A percentile compares a stretch with the other conserved stretches of the same genome.
Conservation (phyloP, 2,113 vertebrate genomes). For the Indicator indicator region DNA sequence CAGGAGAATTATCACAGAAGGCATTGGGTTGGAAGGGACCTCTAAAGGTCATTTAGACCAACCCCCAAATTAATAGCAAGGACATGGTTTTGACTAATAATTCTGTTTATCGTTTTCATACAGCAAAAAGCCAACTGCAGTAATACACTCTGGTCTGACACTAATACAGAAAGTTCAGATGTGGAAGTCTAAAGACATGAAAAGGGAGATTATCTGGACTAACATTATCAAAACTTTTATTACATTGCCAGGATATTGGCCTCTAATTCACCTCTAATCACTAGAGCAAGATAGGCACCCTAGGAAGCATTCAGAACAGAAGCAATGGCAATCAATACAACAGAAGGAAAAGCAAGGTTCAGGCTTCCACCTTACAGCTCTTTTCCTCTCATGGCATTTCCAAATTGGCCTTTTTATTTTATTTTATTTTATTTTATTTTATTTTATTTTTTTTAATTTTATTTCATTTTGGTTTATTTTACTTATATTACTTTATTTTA, state of each 20-base stretch:
- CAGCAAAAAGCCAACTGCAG: background rate
- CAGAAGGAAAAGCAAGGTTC: background rate
- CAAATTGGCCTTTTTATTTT: background rate
- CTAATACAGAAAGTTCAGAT: background rate
- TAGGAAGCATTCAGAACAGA: background rate
- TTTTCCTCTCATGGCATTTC: fast-evolving
- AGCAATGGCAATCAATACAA: background rate
- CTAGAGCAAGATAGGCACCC: background rate
- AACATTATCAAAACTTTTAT: background rate
- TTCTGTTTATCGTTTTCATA: background rate
- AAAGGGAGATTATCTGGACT: background rate
- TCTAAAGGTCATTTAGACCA: too few species aligned
- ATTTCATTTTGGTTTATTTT: too few species aligned
- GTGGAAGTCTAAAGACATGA: background rate
- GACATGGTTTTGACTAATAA: background rate
- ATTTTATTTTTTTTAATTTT: too few species aligned
- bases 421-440: too few species aligned
- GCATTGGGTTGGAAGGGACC: too few species aligned
- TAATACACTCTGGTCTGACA: background rate
- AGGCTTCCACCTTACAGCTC: background rate
- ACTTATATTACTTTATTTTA: too few species aligned
- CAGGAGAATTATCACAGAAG: background rate
- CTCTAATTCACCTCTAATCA: background rate
- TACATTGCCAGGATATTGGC: background rate
- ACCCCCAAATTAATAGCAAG: background rate